These are phyloP conservation scores for Palloptera scutellata DNA, from an alignment of 2,888 invertebrate species.

Conservation along the genomic window DNA sequence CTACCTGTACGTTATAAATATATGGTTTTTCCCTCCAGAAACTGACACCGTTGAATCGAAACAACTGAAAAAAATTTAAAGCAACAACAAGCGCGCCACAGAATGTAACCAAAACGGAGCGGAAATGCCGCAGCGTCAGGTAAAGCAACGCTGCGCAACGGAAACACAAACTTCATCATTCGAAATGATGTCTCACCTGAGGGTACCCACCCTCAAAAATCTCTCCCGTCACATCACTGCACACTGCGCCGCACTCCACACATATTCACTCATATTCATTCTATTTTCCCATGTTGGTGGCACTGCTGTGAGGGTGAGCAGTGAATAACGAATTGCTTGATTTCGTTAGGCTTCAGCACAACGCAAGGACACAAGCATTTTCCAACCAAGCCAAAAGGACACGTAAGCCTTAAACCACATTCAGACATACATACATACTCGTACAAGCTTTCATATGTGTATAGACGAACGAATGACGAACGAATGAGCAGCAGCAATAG, in stretches of 20 bases:
- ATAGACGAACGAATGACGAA: no score
- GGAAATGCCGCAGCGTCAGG: constrained; percentile 1
- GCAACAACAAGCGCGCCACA: neutral
- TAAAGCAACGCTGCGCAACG: neutral
- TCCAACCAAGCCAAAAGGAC: no score
- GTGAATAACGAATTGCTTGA: neutral
- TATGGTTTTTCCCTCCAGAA: neutral
- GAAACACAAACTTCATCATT: constrained; percentile 3
- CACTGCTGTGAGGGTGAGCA: neutral
- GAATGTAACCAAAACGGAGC: constrained; percentile 5
- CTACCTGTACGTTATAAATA: no score
- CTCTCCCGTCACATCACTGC: neutral
- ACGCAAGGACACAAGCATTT: neutral
- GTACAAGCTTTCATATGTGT: no score
- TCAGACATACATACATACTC: no score
- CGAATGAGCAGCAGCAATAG: no score
- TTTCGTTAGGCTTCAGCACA: neutral
- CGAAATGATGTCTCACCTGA: constrained; percentile 7
- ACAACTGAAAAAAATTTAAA: neutral
- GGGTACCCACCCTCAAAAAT: neutral
- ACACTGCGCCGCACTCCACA: neutral
- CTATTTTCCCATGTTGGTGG: neutral
- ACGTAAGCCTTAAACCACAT: no score
- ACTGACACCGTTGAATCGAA: constrained; percentile 10
- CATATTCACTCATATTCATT: no score